Percentiles rank a stretch among this genome's conserved stretches.
Conservation (phyloP, 2,113 vertebrate genomes). For the Odocoileus virginianus region DNA sequence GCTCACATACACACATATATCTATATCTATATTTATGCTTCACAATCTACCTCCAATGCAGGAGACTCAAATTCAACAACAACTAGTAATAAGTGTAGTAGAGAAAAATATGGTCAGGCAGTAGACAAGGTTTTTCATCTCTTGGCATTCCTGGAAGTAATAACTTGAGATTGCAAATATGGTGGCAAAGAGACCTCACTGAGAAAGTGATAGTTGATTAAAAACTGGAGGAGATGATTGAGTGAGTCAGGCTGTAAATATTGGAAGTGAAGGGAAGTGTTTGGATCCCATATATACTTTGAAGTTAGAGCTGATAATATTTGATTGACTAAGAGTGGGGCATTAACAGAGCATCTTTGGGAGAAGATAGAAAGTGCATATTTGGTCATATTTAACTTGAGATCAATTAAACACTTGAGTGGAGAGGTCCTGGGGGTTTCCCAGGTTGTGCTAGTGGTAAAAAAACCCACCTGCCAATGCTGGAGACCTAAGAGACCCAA, state of each 20-base stretch:
- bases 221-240: not conserved
- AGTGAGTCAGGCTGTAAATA: not conserved
- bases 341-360: not conserved
- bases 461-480: not conserved
- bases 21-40: not conserved
- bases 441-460: not conserved
- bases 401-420: not conserved
- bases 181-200: not conserved
- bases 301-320: not conserved
- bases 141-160: not conserved
- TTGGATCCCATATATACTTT: not conserved
- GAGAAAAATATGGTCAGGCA: not conserved
- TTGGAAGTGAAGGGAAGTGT: not conserved
- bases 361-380: not conserved
- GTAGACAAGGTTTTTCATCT: not conserved
- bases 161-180: not conserved
- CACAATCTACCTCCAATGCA: not conserved
- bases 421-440: not conserved
- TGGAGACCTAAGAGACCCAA: not conserved
- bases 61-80: not conserved
- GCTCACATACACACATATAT: not conserved
- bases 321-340: not conserved
- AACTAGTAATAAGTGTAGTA: not conserved
- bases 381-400: not conserved
- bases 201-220: not conserved